phyloP scores from a whole-genome alignment of 92 coral and sea anemone genomes.

The Phenganax marumi region DNA sequence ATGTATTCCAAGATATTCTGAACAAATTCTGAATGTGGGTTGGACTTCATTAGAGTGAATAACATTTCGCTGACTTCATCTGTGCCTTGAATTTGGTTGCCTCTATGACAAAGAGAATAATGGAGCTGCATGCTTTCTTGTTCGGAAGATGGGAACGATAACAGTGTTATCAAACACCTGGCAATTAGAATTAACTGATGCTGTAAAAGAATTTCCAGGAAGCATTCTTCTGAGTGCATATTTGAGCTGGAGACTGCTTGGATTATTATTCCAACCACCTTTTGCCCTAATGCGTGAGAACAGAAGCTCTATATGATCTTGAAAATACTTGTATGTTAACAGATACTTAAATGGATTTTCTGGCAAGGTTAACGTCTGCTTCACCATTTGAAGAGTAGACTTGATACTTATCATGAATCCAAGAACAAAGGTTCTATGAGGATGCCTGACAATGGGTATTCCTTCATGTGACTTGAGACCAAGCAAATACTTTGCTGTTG shows the following conservation, averaged over 20 bases:
- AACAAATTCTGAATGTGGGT: slow-evolving; percentile 25
- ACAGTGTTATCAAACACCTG: not conserved
- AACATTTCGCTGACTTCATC: not conserved
- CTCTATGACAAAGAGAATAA: not conserved
- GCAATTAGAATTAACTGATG: not conserved
- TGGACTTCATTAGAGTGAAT: not conserved
- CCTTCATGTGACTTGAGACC: not conserved
- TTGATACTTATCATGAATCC: slow-evolving; percentile 4
- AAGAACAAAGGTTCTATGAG: not conserved
- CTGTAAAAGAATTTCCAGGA: slow-evolving; percentile 11
- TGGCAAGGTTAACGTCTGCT: not conserved
- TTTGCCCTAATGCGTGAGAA: slow-evolving; percentile 17
- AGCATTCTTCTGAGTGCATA: slow-evolving; percentile 25
- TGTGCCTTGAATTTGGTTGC: not conserved
- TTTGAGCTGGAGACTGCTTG: slow-evolving; percentile 25
- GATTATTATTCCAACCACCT: slow-evolving; percentile 29
- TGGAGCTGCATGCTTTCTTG: slow-evolving; percentile 19
- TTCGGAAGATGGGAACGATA: slow-evolving; percentile 11
- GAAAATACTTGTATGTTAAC: slow-evolving; percentile 8
- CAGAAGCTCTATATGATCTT: slow-evolving; percentile 26
- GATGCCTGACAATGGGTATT: not conserved
- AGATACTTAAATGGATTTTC: not conserved
- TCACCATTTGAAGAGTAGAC: slow-evolving; percentile 6
- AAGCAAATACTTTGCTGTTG: slow-evolving; percentile 17
- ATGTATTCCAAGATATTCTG: slow-evolving; percentile 18